phyloP scores from a whole-genome alignment of 2,797 vertebrate species.

The Melanotaenia nigrans region DNA sequence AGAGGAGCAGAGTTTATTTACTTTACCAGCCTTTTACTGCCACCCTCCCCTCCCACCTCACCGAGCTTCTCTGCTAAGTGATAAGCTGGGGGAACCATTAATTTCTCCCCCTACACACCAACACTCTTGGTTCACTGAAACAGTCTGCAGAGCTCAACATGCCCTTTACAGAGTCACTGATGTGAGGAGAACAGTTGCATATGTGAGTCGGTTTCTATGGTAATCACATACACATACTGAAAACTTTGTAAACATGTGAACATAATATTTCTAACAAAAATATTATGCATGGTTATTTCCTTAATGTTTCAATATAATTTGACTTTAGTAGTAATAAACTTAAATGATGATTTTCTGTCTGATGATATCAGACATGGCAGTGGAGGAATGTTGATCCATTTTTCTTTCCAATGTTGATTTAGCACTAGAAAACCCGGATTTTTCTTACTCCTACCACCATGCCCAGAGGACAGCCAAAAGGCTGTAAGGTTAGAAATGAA shows the following conservation, averaged over 20 bases:
- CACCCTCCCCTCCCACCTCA: conserved; percentile 16
- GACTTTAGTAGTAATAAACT: neutral
- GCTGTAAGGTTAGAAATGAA: too few relatives aligned
- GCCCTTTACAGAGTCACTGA: conserved; percentile 52
- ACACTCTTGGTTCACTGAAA: conserved; percentile 47
- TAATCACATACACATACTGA: conserved; percentile 3
- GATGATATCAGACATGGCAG: neutral
- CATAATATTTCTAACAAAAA: neutral
- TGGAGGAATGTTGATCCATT: neutral
- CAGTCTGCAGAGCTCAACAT: conserved; percentile 52
- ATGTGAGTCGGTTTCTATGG: conserved; percentile 8
- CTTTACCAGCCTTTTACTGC: conserved; percentile 68
- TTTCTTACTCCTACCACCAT: too few relatives aligned
- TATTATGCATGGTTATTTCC: neutral
- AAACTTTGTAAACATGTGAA: neutral
- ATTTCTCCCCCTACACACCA: conserved; percentile 29
- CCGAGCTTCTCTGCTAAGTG: conserved; percentile 31
- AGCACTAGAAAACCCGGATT: too few relatives aligned
- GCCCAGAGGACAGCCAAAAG: too few relatives aligned
- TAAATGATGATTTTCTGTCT: neutral
- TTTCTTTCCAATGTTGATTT: neutral
- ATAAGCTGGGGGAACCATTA: conserved; percentile 55
- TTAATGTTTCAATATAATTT: neutral
- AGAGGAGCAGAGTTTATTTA: conserved; percentile 64
- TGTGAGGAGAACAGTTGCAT: conserved; percentile 11